Evolutionary conservation across 2,113 vertebrate genomes (phyloP).

Genomic region (Hystrix brachyura): DNA sequence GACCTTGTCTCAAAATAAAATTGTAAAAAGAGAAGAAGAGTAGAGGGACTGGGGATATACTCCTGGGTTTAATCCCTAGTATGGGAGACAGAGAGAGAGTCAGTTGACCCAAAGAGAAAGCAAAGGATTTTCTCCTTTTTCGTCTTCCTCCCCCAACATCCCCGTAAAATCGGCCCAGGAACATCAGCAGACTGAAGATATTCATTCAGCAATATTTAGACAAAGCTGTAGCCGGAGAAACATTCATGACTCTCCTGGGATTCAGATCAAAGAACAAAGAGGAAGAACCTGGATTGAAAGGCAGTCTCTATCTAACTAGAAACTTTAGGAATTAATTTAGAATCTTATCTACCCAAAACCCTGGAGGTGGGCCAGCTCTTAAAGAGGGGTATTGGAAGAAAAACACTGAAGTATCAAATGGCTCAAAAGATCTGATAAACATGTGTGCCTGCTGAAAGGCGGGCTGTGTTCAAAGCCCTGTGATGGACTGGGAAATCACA

Average conservation of each 20-base stretch:
- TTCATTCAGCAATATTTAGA: not conserved
- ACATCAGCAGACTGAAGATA: not conserved
- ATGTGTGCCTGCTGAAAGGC: not conserved
- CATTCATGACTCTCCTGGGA: constrained; percentile 59
- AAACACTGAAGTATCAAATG: constrained; percentile 83
- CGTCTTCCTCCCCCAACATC: not conserved
- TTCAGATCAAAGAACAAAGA: constrained; percentile 70
- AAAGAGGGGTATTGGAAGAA: constrained; percentile 48
- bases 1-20: not conserved
- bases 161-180: not conserved
- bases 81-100: not conserved
- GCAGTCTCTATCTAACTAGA: constrained; percentile 63
- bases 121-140: not conserved
- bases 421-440: constrained; percentile 72
- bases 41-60: not conserved
- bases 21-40: not conserved
- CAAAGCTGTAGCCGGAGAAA: constrained; percentile 35
- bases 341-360: constrained; percentile 62
- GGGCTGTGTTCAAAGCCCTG: not conserved
- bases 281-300: constrained; percentile 67
- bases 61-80: not conserved
- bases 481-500: not conserved
- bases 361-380: constrained; percentile 68
- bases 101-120: constrained; percentile 27
- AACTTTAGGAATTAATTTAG: constrained; percentile 73